Evolutionary conservation across 2,888 invertebrate species (phyloP).

Genomic region (Plusia festucae): DNA sequence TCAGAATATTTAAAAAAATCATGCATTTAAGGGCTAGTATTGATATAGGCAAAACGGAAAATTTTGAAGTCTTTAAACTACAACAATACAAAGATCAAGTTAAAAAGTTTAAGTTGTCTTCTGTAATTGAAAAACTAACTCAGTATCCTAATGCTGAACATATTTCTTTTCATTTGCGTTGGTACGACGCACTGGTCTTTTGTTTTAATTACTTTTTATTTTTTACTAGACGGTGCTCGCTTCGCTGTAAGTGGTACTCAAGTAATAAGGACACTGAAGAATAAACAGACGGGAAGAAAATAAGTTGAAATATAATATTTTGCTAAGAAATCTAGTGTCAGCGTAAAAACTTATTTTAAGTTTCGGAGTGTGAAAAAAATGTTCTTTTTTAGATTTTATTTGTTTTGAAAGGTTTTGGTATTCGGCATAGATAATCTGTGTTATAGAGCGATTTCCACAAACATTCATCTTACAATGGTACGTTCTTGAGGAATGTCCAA

Average conservation of each 20-base stretch:
- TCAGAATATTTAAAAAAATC: no score
- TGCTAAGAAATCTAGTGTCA: neutral
- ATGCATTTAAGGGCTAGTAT: no score
- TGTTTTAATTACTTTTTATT: conserved; percentile 4
- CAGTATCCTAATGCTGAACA: neutral
- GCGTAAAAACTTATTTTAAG: no score
- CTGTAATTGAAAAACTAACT: neutral
- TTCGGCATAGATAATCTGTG: no score
- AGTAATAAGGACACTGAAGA: conserved; percentile 2
- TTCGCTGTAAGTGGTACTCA: conserved; percentile 1
- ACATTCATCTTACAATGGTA: no score
- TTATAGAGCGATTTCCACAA: no score
- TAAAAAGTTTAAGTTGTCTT: neutral
- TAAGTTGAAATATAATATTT: neutral
- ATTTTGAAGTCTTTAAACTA: neutral
- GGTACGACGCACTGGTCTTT: conserved; percentile 4
- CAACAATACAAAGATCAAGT: neutral
- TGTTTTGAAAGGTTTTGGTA: no score
- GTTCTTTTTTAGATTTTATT: no score
- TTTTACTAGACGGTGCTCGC: conserved; percentile 2
- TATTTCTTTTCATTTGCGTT: conserved; percentile 3
- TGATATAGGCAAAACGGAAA: no score
- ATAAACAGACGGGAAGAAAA: conserved; percentile 4
- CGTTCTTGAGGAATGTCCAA: no score
- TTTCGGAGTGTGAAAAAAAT: no score